phyloP scores from a whole-genome alignment of 2,888 invertebrate species.

The Sialis lutaria region DNA sequence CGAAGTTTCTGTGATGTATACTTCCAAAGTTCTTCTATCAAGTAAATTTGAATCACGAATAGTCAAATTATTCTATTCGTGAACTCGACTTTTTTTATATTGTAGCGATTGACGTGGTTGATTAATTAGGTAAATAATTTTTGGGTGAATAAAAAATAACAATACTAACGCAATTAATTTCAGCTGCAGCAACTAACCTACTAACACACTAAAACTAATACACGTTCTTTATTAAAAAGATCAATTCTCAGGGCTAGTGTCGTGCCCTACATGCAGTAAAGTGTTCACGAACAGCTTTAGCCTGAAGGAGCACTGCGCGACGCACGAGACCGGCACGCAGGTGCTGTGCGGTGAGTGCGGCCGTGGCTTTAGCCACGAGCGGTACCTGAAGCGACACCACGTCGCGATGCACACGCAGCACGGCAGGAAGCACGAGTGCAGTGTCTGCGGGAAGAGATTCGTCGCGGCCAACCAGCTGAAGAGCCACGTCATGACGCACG shows the following conservation, averaged over 20 bases:
- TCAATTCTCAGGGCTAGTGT: constrained; percentile 26
- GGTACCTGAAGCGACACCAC: constrained; percentile 34
- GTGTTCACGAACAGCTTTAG: constrained; percentile 35
- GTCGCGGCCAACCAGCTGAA: constrained; percentile 23
- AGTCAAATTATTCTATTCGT: no score
- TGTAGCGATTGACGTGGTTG: neutral
- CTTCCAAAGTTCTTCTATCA: no score
- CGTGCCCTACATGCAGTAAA: constrained; percentile 30
- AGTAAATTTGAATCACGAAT: no score
- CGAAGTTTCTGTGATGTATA: no score
- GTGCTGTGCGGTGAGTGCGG: constrained; percentile 33
- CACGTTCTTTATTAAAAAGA: constrained; percentile 3
- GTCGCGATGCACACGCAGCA: constrained; percentile 27
- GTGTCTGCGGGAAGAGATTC: constrained; percentile 27
- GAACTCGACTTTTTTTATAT: constrained; percentile 5
- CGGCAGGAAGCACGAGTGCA: constrained; percentile 24
- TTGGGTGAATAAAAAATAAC: no score
- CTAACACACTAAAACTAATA: neutral
- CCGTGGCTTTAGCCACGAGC: constrained; percentile 29
- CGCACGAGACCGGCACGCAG: constrained; percentile 22
- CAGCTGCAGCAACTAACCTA: neutral
- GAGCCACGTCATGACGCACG: constrained; percentile 32
- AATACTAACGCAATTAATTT: no score
- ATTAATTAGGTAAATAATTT: no score
- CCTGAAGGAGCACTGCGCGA: constrained; percentile 34